Percentiles rank a stretch among this genome's conserved stretches.
These are phyloP conservation scores for Lagorchestes hirsutus DNA, from an alignment of 2,797 vertebrate species.

Conservation along the genomic window DNA sequence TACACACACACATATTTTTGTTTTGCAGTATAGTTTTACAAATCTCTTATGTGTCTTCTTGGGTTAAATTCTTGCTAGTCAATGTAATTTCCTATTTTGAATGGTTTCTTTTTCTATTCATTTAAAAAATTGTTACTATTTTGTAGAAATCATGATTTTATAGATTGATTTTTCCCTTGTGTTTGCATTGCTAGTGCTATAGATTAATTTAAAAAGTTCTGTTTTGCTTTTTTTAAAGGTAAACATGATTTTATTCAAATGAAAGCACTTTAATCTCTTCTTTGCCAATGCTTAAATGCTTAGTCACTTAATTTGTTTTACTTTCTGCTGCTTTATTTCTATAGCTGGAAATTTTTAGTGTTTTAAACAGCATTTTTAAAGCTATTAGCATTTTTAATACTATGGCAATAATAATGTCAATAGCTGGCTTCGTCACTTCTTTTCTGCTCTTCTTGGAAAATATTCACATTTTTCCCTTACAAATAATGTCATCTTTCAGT, in stretches of 20 bases:
- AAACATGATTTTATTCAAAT: neutral
- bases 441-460: neutral
- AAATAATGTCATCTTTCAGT: neutral
- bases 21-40: no score
- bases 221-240: neutral
- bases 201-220: neutral
- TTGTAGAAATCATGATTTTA: no score
- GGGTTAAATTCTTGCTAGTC: no score
- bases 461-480: neutral
- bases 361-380: no score
- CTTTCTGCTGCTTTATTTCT: neutral
- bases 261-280: neutral
- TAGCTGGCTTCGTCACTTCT: neutral
- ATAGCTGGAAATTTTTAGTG: neutral
- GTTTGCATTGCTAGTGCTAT: no score
- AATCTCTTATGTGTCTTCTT: no score
- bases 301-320: neutral
- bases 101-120: no score
- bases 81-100: no score
- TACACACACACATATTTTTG: no score
- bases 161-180: no score
- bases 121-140: no score
- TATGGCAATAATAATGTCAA: neutral
- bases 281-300: neutral
- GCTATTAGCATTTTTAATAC: neutral